Percentiles rank a stretch among this genome's conserved stretches.
Evolutionary conservation across 1,140 invertebrate genomes (phyloP).

Genomic region (Apis mellifera): Amel_HAv3.1 CM009939.2:9451501-9452000

Average conservation of each 20-base stretch:
- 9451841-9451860: slow-evolving; percentile 1
- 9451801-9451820: neutral
- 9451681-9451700: neutral
- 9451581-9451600: neutral
- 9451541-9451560: too few relatives aligned
- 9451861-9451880: neutral
- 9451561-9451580: too few relatives aligned
- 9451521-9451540: too few relatives aligned
- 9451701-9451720: neutral
- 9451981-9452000: neutral
- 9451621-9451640: neutral
- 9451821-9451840: neutral
- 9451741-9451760: slow-evolving; percentile 1
- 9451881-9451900: slow-evolving; percentile 30
- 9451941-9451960: neutral
- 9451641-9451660: neutral
- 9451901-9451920: slow-evolving; percentile 24
- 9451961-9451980: neutral
- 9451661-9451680: neutral
- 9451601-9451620: neutral
- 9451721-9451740: slow-evolving; percentile 4
- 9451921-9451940: neutral
- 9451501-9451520: too few relatives aligned
- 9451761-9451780: neutral
- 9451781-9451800: neutral